Conservation (phyloP, 2,888 invertebrate genomes). For the Steinernema hermaphroditum region DNA sequence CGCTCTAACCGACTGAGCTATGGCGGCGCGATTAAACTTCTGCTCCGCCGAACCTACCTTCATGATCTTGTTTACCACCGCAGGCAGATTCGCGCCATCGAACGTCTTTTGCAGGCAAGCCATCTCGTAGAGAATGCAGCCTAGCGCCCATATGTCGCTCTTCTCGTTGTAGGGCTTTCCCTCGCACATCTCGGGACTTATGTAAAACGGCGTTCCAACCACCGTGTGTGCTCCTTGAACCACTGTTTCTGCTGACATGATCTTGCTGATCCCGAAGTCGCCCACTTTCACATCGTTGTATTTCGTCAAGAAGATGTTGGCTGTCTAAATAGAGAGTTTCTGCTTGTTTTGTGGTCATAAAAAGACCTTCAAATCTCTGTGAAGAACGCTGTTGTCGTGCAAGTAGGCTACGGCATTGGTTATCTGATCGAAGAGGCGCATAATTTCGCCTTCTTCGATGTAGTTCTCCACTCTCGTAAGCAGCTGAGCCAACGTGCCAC, state of each 20-base stretch:
- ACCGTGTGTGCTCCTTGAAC: slow-evolving; percentile 69
- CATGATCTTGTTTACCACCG: slow-evolving; percentile 78
- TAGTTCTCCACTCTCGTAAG: slow-evolving; percentile 72
- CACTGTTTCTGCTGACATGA: slow-evolving; percentile 22
- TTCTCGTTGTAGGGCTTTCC: slow-evolving; percentile 77
- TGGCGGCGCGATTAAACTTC: slow-evolving; percentile 34
- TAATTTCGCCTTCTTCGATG: slow-evolving; percentile 73
- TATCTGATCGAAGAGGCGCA: slow-evolving; percentile 77
- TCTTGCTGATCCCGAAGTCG: slow-evolving; percentile 82
- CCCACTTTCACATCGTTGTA: slow-evolving; percentile 67
- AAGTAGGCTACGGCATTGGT: slow-evolving; percentile 80
- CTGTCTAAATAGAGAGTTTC: slow-evolving; percentile 70
- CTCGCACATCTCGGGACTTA: slow-evolving; percentile 82
- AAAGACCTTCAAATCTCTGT: slow-evolving; percentile 77
- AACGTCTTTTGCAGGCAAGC: slow-evolving; percentile 78
- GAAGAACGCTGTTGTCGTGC: slow-evolving; percentile 78
- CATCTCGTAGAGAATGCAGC: slow-evolving; percentile 82
- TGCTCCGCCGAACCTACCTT: slow-evolving; percentile 68
- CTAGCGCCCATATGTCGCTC: slow-evolving; percentile 84
- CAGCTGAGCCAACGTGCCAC: slow-evolving; percentile 76
- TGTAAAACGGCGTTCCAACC: slow-evolving; percentile 81
- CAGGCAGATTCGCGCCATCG: slow-evolving; percentile 76
- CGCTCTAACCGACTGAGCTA: slow-evolving; percentile 42
- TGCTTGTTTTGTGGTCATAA: too few relatives aligned
- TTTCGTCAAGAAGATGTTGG: slow-evolving; percentile 80